Conservation (phyloP, 1,140 invertebrate genomes). For the Phymastichus coffea region DNA sequence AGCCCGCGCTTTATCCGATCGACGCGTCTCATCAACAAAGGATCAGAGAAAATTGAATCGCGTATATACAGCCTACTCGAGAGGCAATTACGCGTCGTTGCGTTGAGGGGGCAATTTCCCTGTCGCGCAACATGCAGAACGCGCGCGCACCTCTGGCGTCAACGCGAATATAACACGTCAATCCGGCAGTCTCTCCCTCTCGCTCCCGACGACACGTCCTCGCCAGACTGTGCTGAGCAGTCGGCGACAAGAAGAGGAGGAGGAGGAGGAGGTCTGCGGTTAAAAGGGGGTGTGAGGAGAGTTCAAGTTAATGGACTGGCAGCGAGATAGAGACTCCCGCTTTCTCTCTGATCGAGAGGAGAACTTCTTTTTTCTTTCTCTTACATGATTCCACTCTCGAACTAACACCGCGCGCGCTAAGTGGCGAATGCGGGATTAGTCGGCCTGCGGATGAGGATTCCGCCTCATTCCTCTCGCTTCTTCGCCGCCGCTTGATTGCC, state of each 20-base stretch:
- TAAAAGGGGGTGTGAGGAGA: not conserved
- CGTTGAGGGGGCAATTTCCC: not conserved
- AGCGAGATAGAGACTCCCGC: not conserved
- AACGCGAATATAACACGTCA: not conserved
- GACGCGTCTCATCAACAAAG: no score
- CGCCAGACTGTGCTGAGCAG: not conserved
- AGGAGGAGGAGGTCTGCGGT: not conserved
- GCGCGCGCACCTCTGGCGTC: not conserved
- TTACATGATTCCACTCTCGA: no score
- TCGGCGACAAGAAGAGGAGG: not conserved
- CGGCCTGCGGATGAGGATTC: no score
- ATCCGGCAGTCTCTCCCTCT: not conserved
- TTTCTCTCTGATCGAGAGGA: not conserved
- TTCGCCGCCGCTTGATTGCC: no score
- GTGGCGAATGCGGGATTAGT: no score
- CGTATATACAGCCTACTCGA: no score
- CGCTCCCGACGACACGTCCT: not conserved
- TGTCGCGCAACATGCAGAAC: not conserved
- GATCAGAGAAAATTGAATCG: no score
- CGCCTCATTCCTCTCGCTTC: no score
- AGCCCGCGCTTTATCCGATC: no score
- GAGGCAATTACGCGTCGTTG: not conserved
- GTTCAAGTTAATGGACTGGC: constrained; percentile 1
- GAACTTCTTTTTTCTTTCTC: not conserved
- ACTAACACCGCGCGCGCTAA: no score